Conservation (phyloP, 2,888 invertebrate species). For the Helleia helle region DNA sequence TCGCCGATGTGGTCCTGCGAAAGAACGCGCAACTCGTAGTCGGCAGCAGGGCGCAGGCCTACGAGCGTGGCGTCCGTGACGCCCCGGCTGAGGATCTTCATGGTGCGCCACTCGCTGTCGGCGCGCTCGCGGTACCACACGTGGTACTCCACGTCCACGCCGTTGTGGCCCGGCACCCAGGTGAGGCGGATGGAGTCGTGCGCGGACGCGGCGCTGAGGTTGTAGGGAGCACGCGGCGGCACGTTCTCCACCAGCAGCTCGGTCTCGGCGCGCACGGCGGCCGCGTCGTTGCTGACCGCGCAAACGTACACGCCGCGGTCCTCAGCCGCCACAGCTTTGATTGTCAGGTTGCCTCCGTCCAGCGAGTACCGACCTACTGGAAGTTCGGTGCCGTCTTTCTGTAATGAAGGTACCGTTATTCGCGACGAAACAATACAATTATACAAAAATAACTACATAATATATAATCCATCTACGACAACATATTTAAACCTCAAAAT, state of each 20-base stretch:
- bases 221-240: constrained; percentile 92
- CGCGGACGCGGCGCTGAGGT: constrained; percentile 84
- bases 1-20: constrained; percentile 89
- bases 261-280: constrained; percentile 85
- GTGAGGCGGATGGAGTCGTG: constrained; percentile 81
- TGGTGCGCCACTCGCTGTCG: constrained; percentile 87
- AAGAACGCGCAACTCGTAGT: constrained; percentile 93
- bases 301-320: constrained; percentile 92
- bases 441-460: no score
- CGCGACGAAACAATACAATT: no score
- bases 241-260: constrained; percentile 89
- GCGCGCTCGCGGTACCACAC: constrained; percentile 89
- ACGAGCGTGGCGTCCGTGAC: constrained; percentile 85
- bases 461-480: no score
- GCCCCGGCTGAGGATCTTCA: constrained; percentile 81
- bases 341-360: constrained; percentile 86
- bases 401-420: constrained; percentile 26
- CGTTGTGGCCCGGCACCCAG: constrained; percentile 87
- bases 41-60: constrained; percentile 81
- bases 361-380: constrained; percentile 79
- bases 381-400: constrained; percentile 84
- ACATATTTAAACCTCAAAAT: no score
- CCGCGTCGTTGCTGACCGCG: constrained; percentile 89
- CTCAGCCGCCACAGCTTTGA: constrained; percentile 84
- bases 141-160: constrained; percentile 85